Conservation (phyloP, 2,888 invertebrate genomes). For the Ochropleura leucogaster region DNA sequence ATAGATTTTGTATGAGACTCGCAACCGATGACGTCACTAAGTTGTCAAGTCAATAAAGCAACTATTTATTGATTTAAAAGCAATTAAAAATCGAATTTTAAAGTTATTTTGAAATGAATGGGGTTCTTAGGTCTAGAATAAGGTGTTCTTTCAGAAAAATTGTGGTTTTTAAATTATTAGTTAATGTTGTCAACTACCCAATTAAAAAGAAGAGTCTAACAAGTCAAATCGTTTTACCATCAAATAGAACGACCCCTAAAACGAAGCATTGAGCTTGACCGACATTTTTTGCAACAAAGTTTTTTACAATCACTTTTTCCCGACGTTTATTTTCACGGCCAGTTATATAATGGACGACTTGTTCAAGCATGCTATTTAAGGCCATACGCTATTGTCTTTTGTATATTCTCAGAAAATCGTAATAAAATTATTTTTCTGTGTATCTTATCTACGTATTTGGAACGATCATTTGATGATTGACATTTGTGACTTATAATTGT, state of each 20-base stretch:
- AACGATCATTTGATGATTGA: too few species aligned
- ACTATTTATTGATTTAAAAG: too few species aligned
- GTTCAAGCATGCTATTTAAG: conserved; percentile 48
- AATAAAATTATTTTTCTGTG: conserved; percentile 12
- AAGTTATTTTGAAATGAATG: too few species aligned
- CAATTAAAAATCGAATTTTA: too few species aligned
- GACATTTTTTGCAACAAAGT: conserved; percentile 48
- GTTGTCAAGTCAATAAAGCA: too few species aligned
- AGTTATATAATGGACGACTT: conserved; percentile 64
- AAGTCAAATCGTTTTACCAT: conserved; percentile 15
- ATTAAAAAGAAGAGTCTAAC: neutral
- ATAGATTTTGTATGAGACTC: too few species aligned
- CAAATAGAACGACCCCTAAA: conserved; percentile 36
- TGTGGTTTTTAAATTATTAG: too few species aligned
- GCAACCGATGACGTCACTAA: too few species aligned
- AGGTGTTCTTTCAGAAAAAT: too few species aligned
- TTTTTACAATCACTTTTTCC: conserved; percentile 67
- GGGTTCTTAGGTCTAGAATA: too few species aligned
- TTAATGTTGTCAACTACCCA: too few species aligned
- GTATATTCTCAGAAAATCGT: conserved; percentile 45
- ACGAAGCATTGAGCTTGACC: conserved; percentile 66
- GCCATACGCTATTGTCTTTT: conserved; percentile 52
- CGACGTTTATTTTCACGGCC: conserved; percentile 62
- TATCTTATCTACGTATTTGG: conserved; percentile 1
- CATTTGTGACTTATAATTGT: too few species aligned